A percentile compares a stretch with the other conserved stretches of the same genome.
These are phyloP conservation scores for Drosophila lowei DNA, from an alignment of 1,140 invertebrate species.

Conservation along the genomic window DNA sequence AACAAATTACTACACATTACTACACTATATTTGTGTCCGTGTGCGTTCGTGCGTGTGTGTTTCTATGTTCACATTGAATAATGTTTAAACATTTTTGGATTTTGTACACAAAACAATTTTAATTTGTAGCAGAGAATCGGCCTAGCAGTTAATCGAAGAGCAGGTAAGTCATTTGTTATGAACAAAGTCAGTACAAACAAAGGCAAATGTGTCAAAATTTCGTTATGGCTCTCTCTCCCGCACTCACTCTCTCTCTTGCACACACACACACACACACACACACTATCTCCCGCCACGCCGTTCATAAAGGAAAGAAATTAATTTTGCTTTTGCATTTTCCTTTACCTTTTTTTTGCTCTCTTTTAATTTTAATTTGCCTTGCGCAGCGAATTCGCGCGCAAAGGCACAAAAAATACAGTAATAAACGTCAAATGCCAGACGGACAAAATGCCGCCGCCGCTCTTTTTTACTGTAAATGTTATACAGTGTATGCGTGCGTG, in stretches of 20 bases:
- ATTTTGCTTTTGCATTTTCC: constrained; percentile 41
- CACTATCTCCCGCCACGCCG: constrained; percentile 35
- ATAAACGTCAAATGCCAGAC: constrained; percentile 78
- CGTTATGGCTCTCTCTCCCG: constrained; percentile 36
- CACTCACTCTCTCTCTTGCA: background rate
- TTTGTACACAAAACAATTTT: constrained; percentile 13
- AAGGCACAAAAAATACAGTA: constrained; percentile 62
- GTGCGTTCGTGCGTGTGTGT: constrained; percentile 37
- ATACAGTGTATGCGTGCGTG: constrained; percentile 18
- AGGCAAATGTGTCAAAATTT: constrained; percentile 59
- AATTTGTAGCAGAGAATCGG: constrained; percentile 29
- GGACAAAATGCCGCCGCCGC: constrained; percentile 43
- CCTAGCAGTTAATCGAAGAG: constrained; percentile 25
- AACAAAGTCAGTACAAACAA: constrained; percentile 40
- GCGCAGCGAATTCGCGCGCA: constrained; percentile 74
- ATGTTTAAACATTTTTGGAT: constrained; percentile 69
- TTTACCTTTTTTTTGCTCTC: constrained; percentile 50
- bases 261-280: constrained; percentile 2
- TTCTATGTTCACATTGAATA: constrained; percentile 71
- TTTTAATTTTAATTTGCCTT: constrained; percentile 76
- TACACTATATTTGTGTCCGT: constrained; percentile 34
- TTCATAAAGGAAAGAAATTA: constrained; percentile 51
- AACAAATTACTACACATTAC: constrained; percentile 44
- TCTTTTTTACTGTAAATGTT: constrained; percentile 23
- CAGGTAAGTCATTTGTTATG: constrained; percentile 67